Percentiles rank a stretch among this genome's conserved stretches.
Conservation (phyloP, 2,888 invertebrate genomes). For the Epicampocera succincta region DNA sequence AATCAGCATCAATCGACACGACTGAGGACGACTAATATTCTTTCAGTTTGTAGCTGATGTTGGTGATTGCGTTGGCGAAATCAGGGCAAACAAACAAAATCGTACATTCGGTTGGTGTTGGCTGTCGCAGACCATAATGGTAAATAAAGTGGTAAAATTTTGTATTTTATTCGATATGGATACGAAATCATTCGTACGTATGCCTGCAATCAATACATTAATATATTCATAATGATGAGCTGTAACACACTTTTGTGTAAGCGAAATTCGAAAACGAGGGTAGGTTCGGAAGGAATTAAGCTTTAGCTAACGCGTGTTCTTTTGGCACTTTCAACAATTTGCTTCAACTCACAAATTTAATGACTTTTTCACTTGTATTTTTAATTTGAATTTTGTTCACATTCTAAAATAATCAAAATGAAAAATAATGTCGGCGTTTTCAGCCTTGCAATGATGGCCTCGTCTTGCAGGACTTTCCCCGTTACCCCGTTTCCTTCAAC, state of each 20-base stretch:
- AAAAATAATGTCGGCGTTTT: too few relatives aligned
- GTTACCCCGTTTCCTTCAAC: too few relatives aligned
- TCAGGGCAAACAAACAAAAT: background rate
- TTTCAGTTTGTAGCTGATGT: constrained; percentile 43
- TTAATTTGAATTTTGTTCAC: too few relatives aligned
- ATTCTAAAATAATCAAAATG: too few relatives aligned
- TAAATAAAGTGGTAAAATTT: constrained; percentile 52
- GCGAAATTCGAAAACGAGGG: background rate
- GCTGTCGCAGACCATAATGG: constrained; percentile 34
- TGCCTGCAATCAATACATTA: background rate
- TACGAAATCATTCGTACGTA: background rate
- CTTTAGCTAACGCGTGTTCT: too few relatives aligned
- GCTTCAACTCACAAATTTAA: too few relatives aligned
- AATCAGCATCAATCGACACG: constrained; percentile 10
- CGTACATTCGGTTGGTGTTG: constrained; percentile 14
- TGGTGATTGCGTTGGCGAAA: constrained; percentile 14
- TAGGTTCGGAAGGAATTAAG: too few relatives aligned
- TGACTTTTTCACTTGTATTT: too few relatives aligned
- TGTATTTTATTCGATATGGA: constrained; percentile 36
- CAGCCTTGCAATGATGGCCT: too few relatives aligned
- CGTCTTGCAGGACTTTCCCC: too few relatives aligned
- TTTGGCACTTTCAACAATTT: too few relatives aligned
- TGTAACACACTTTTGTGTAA: background rate
- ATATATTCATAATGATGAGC: background rate
- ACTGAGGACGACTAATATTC: constrained; percentile 18